phyloP scores from a whole-genome alignment of 1,140 invertebrate genomes.

The Apocrypta bakeri region DNA sequence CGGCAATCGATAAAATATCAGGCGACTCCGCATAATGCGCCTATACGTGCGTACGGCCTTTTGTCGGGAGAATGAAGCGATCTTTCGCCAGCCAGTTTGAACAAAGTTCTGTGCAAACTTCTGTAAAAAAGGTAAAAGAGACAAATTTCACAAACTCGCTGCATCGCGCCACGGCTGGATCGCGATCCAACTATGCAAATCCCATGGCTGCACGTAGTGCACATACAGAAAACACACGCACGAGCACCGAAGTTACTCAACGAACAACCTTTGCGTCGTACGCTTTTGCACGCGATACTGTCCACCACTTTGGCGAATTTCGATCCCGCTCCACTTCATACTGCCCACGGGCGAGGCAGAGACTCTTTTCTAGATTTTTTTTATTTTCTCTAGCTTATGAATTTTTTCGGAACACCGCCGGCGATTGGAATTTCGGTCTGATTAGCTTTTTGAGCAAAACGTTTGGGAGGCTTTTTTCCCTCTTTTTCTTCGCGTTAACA shows the following conservation, averaged over 20 bases:
- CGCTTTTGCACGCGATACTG: constrained; percentile 11
- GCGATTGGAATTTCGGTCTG: too few relatives aligned
- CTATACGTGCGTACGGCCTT: too few relatives aligned
- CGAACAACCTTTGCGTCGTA: constrained; percentile 24
- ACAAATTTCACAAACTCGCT: constrained; percentile 19
- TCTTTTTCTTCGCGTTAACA: neutral
- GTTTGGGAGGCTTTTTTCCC: neutral
- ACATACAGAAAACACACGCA: neutral
- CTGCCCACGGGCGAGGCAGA: neutral
- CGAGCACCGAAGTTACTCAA: constrained; percentile 39
- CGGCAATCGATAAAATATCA: too few relatives aligned
- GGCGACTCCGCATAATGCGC: too few relatives aligned
- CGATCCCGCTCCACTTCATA: neutral
- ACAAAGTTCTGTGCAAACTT: neutral
- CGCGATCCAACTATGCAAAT: constrained; percentile 31
- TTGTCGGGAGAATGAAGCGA: too few relatives aligned
- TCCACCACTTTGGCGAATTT: constrained; percentile 4
- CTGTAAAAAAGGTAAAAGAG: neutral
- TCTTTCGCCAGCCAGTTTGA: too few relatives aligned
- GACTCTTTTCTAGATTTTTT: neutral
- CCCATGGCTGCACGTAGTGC: neutral
- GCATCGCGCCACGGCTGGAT: too few relatives aligned
- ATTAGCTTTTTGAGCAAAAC: too few relatives aligned
- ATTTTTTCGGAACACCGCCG: too few relatives aligned
- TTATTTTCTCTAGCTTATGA: too few relatives aligned